Conservation (phyloP, 1,140 invertebrate genomes). For the silkworm (Bombyx mori) region DNA sequence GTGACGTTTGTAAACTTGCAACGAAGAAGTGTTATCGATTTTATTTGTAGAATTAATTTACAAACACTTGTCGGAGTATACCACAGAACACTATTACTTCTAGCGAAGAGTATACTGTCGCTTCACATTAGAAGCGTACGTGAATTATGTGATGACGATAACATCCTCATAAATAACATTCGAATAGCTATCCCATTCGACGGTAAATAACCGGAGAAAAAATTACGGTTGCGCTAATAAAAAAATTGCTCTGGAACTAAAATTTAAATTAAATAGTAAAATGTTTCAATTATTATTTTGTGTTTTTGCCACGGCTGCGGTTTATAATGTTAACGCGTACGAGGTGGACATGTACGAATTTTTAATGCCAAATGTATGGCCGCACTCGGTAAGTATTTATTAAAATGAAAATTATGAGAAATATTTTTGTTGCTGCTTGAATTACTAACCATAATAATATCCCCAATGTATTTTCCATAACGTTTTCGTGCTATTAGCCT, state of each 20-base stretch:
- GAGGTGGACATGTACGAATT: conserved; percentile 56
- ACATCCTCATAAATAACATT: background rate
- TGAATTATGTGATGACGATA: too few relatives aligned
- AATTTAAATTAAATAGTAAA: conserved; percentile 15
- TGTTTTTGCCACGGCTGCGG: conserved; percentile 16
- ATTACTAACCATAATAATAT: background rate
- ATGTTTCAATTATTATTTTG: conserved; percentile 23
- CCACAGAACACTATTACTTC: too few relatives aligned
- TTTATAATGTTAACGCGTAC: conserved; percentile 22
- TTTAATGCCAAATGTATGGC: conserved; percentile 59
- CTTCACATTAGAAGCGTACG: too few relatives aligned
- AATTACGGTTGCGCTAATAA: background rate
- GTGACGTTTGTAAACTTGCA: conserved; percentile 33
- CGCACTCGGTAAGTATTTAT: conserved; percentile 41
- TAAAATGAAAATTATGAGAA: conserved; percentile 13
- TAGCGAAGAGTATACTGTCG: conserved; percentile 2
- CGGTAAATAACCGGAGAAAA: background rate
- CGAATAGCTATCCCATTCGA: conserved; percentile 3
- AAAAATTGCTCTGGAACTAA: too few relatives aligned
- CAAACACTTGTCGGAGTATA: conserved; percentile 36
- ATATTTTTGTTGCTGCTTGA: conserved; percentile 13
- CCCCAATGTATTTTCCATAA: too few relatives aligned
- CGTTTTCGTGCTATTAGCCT: too few relatives aligned
- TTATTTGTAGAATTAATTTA: conserved; percentile 27
- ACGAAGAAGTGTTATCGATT: conserved; percentile 20